Evolutionary conservation across 2,888 invertebrate species (phyloP), one percentile per base, ranked within the genome.

Genomic region (Chymomyza amoena): DNA sequence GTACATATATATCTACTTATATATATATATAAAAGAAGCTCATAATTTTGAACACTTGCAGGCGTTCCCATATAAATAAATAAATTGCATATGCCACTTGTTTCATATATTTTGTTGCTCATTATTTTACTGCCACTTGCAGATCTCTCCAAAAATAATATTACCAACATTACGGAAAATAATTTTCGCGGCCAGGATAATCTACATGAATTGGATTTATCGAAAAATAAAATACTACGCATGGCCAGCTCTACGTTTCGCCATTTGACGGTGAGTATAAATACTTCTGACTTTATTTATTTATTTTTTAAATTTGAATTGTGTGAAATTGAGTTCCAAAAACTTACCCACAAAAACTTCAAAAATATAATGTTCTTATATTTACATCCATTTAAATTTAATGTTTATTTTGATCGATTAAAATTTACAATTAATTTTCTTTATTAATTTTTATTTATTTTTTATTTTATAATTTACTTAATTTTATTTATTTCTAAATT

Each of bases 181-280:
- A 96, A 96, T 91, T 96, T 97, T 91, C 93, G 95, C 66, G 96
- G 96, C 18, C 93, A 96, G 82, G 94, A 95, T 80, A 95, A 95
- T 91, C 92, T 97, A 66, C 93, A 94, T 52, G 94, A 95, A 77
- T 92, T 97, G 79, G 93, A 95, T 91, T 93, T 97, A 77, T 95
- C 95, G 81, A 93, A 95, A 88, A 97, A 97, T 91, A 93, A 93
- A 83, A 96, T 97, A 79, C 93, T 94, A 81, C 93, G 94, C 79
- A 94, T 96, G 93, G 94, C 95, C 64, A 95, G 95, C 81, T 96
- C 95, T 74, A 95, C 95, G 36, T 97, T 97, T 91, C 93, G 94
- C 77, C 94, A 96, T 91, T 93, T 96, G 78, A 91, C 88, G 87
- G 92, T 92, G 72, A 90, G 90, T 89, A 69, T 45, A 13, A 15